phyloP scores from a whole-genome alignment of 2,888 invertebrate species.

The Alsophila aescularia region DNA sequence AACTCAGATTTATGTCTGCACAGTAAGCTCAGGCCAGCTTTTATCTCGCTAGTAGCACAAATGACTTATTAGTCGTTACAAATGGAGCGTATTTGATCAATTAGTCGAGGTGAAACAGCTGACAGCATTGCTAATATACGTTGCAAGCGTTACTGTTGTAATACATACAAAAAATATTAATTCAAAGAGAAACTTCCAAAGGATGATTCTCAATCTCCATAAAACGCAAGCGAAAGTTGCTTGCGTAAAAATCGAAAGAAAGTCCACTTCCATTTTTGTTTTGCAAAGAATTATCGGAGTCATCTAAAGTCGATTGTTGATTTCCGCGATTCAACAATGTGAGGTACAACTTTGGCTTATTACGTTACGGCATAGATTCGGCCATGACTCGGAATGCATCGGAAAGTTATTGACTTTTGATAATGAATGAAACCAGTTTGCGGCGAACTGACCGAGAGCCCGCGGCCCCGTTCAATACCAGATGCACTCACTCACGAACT shows the following conservation, averaged over 20 bases:
- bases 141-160: conserved; percentile 6
- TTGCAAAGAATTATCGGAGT: conserved; percentile 45
- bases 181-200: conserved; percentile 37
- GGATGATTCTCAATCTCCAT: conserved; percentile 39
- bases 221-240: conserved; percentile 54
- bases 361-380: conserved; percentile 68
- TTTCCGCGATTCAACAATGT: conserved; percentile 40
- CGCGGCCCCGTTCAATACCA: conserved; percentile 79
- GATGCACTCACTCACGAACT: conserved; percentile 55
- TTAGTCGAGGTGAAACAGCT: conserved; percentile 23
- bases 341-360: conserved; percentile 45
- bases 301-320: conserved; percentile 40
- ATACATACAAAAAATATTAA: conserved; percentile 18
- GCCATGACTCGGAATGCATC: conserved; percentile 81
- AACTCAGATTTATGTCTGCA: conserved; percentile 17
- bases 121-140: conserved; percentile 5
- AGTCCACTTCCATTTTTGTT: conserved; percentile 48
- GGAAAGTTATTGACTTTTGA: conserved; percentile 84
- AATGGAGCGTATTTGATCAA: conserved; percentile 44
- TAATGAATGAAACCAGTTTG: conserved; percentile 82
- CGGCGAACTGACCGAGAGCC: conserved; percentile 73
- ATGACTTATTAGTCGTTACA: conserved; percentile 41
- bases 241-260: conserved; percentile 51
- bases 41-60: conserved; percentile 45
- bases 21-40: conserved; percentile 24